A percentile compares a stretch with the other conserved stretches of the same genome.
These are phyloP conservation scores for Mustela nigripes DNA, from an alignment of 2,113 vertebrate genomes.

Conservation along the genomic window DNA sequence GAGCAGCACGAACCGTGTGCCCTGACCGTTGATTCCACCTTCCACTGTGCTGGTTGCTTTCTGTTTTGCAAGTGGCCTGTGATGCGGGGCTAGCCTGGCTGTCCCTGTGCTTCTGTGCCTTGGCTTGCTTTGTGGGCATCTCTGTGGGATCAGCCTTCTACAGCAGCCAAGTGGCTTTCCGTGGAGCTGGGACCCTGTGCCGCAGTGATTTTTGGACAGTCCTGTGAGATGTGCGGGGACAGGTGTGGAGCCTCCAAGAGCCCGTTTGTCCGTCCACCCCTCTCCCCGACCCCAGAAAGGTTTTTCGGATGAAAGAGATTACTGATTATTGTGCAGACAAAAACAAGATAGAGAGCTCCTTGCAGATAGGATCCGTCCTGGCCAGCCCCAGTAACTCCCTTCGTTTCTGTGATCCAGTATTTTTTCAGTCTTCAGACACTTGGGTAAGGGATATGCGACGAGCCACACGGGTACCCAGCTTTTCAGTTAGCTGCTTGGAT, in stretches of 20 bases:
- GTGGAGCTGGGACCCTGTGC: not conserved
- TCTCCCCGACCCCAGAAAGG: not conserved
- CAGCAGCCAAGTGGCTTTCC: not conserved
- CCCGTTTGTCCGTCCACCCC: not conserved
- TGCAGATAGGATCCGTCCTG: not conserved
- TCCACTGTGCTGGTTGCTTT: too few relatives aligned
- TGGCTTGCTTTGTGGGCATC: not conserved
- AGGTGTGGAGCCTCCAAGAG: not conserved
- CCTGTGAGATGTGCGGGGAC: not conserved
- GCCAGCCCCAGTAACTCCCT: not conserved
- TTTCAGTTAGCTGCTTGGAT: not conserved
- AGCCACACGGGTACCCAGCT: not conserved
- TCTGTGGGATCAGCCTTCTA: not conserved
- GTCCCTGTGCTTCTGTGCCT: not conserved
- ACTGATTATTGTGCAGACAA: not conserved
- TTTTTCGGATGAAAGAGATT: not conserved
- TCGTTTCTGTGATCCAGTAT: not conserved
- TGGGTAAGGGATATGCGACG: accelerated
- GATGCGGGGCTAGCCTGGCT: not conserved
- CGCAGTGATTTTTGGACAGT: not conserved
- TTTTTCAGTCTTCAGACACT: not conserved
- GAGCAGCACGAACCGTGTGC: too few relatives aligned
- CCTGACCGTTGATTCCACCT: not conserved
- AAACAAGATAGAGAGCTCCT: not conserved
- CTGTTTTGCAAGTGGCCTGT: not conserved